phyloP scores from a whole-genome alignment of 1,140 invertebrate genomes.

The Colletes gigas region DNA sequence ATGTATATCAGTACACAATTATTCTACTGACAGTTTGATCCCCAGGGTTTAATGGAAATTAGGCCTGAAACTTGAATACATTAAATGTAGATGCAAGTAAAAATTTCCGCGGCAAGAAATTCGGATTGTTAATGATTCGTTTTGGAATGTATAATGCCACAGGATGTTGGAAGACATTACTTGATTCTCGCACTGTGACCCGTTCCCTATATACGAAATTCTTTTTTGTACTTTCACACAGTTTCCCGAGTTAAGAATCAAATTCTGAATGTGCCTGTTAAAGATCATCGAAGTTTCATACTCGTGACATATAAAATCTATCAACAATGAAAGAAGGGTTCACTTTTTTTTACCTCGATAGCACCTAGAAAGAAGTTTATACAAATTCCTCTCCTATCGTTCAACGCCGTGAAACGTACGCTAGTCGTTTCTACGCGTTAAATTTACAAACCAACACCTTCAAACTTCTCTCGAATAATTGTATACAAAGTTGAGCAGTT shows the following conservation, averaged over 20 bases:
- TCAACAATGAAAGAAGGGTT: slow-evolving; percentile 36
- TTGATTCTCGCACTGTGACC: slow-evolving; percentile 28
- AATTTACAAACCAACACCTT: slow-evolving; percentile 38
- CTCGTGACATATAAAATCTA: slow-evolving; percentile 53
- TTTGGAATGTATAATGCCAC: slow-evolving; percentile 62
- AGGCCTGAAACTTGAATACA: slow-evolving; percentile 43
- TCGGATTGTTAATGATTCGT: slow-evolving; percentile 43
- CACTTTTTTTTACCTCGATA: slow-evolving; percentile 30
- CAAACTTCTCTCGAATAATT: slow-evolving; percentile 52
- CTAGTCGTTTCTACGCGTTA: slow-evolving; percentile 36
- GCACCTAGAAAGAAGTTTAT: slow-evolving; percentile 42
- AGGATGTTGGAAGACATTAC: slow-evolving; percentile 50
- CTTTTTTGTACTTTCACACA: slow-evolving; percentile 55
- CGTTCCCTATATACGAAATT: slow-evolving; percentile 17
- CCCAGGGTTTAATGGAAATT: slow-evolving; percentile 53
- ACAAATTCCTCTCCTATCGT: slow-evolving; percentile 11
- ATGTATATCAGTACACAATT: slow-evolving; percentile 45
- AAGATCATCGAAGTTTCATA: not conserved
- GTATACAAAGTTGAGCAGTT: slow-evolving; percentile 63
- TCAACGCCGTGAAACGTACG: slow-evolving; percentile 18
- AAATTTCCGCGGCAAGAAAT: slow-evolving; percentile 42
- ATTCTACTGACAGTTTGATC: slow-evolving; percentile 53
- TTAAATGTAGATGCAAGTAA: slow-evolving; percentile 13
- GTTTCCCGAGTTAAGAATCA: slow-evolving; percentile 33
- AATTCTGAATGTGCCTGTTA: slow-evolving; percentile 23